A percentile compares a stretch with the other conserved stretches of the same genome.
phyloP scores from a whole-genome alignment of 1,140 invertebrate species.

The Procambarus clarkii region DNA sequence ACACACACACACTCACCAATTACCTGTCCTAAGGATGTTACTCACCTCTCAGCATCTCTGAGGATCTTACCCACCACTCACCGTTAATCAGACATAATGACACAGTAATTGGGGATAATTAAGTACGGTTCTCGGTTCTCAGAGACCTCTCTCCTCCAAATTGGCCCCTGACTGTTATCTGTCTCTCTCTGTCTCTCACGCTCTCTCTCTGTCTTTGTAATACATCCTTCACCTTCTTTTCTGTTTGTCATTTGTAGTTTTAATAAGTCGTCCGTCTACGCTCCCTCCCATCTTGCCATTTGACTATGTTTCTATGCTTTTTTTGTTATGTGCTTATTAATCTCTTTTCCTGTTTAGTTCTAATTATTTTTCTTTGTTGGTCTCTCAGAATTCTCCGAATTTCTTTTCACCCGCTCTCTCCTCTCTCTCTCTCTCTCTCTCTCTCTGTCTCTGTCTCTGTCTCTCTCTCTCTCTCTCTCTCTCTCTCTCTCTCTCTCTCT shows the following conservation, averaged over 20 bases:
- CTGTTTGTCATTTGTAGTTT: background rate
- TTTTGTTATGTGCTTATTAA: constrained; percentile 1
- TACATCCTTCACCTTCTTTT: background rate
- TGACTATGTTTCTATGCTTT: background rate
- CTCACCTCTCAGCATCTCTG: too few relatives aligned
- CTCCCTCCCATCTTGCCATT: background rate
- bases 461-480: background rate
- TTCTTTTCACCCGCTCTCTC: background rate
- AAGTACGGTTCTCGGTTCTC: background rate
- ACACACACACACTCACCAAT: too few relatives aligned
- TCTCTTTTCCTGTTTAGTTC: background rate
- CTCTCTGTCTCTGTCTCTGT: background rate
- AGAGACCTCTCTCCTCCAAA: background rate
- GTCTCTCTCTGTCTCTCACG: background rate
- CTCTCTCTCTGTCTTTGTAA: background rate
- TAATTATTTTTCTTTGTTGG: background rate
- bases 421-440: background rate
- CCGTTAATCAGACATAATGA: too few relatives aligned
- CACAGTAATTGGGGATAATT: too few relatives aligned
- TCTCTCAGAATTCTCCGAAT: background rate
- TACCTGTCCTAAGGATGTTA: too few relatives aligned
- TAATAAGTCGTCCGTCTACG: background rate
- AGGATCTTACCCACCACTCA: too few relatives aligned
- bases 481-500: background rate
- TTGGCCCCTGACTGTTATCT: background rate